A percentile compares a stretch with the other conserved stretches of the same genome.
Evolutionary conservation across 2,888 invertebrate species (phyloP).

Genomic region (Seladonia tumulorum): DNA sequence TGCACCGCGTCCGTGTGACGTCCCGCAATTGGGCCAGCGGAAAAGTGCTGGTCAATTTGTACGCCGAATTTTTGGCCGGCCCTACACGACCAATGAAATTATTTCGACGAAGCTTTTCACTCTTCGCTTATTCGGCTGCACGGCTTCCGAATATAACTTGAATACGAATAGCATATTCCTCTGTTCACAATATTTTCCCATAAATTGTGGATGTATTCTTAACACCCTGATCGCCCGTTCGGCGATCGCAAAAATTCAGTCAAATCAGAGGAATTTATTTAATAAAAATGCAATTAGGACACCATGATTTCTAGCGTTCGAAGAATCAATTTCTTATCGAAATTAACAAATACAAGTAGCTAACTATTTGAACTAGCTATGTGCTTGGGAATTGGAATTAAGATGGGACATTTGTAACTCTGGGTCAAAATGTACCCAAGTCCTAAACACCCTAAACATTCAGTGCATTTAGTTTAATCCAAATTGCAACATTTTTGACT

Average conservation of each 20-base stretch:
- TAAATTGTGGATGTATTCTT: neutral
- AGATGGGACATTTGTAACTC: too few species aligned
- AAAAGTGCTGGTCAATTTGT: slow-evolving; percentile 18
- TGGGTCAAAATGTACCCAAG: too few species aligned
- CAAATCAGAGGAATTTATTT: neutral
- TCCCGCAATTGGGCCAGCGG: slow-evolving; percentile 53
- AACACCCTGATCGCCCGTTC: neutral
- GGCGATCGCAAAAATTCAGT: neutral
- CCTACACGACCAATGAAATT: neutral
- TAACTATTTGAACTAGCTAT: too few species aligned
- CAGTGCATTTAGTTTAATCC: too few species aligned
- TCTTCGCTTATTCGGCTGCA: neutral
- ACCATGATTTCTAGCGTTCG: neutral
- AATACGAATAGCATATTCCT: neutral
- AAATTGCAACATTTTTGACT: too few species aligned
- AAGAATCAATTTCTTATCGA: neutral
- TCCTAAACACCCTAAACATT: too few species aligned
- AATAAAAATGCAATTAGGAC: neutral
- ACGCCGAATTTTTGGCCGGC: slow-evolving; percentile 27
- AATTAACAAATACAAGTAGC: too few species aligned
- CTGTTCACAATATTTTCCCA: neutral
- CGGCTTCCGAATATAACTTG: neutral
- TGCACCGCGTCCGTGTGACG: slow-evolving; percentile 41
- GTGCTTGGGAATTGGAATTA: too few species aligned
- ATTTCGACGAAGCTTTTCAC: slow-evolving; percentile 1